Base-by-base conservation (phyloP, 2,113 vertebrate genomes). In the Verasper variegatus region DNA sequence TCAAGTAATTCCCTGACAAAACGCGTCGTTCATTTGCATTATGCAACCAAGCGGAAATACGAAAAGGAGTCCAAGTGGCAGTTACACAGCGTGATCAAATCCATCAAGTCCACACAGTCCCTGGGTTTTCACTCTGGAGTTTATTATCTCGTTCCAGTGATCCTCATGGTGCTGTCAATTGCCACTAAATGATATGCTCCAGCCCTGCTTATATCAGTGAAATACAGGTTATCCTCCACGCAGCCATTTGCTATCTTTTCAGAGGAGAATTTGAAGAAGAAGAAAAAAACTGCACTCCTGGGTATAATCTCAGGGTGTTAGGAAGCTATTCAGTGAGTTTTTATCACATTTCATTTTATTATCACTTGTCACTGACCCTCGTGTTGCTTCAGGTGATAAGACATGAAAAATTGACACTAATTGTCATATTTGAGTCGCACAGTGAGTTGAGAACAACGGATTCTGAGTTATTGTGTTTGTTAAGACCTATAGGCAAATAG, bases 111-210 rank as follows among this genome's bases (percentile, higher is more conserved):
- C 57, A 13, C 78, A 20, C 65, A 56, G 17, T 62, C 55, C 65
- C 20, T 10, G 23, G 52, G 57, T 78, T 74, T 56, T 24, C 59
- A 42, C 77, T 71, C 58, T 58, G 31, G 56, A 87, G 79, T 80
- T 89, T 88, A 86, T 90, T 83, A 90, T 88, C 75, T 82, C 72
- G 56, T 76, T 71, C 49, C 57, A 47, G 31, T 63, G 66, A 71
- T 89, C 86, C 83, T 84, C 54, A n/a, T 66, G 79, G 74, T 51
- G 63, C 81, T 86, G 77, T 88, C 79, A 82, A 58, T 82, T 78
- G 60, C 74, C 71, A 31, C 78, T 78, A 72, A 87, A 83, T 85
- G 78, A 86, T 73, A 71, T 31, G 23, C 56, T 78, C 42, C 61
- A 26, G 24, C 37, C 47, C 74, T 86, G n/a, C 69, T 84, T 87